Conservation (phyloP, 2,113 vertebrate genomes). For the Strix aluco region DNA sequence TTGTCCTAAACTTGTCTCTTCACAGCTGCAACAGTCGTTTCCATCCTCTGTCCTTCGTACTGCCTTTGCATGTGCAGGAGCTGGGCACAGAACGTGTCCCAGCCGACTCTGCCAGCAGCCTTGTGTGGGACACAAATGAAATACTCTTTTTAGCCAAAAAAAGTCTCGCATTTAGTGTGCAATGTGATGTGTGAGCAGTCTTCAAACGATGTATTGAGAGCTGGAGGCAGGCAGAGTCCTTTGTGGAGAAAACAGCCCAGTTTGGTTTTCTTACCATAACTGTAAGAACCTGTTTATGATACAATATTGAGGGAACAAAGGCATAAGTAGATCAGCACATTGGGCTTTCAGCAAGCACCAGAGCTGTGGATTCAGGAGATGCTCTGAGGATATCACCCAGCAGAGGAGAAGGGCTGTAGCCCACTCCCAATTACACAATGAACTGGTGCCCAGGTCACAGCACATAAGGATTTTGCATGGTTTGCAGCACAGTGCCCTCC, state of each 20-base stretch:
- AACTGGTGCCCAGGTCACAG: not conserved
- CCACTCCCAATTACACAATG: fast-evolving
- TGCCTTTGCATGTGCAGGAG: not conserved
- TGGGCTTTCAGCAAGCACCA: not conserved
- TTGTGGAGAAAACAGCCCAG: not conserved
- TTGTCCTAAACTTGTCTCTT: not conserved
- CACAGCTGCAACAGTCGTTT: not conserved
- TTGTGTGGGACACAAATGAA: not conserved
- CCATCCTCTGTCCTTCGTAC: not conserved
- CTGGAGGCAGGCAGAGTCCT: not conserved
- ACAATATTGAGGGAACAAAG: not conserved
- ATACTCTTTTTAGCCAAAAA: not conserved
- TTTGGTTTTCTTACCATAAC: not conserved
- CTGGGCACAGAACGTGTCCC: not conserved
- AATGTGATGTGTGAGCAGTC: not conserved
- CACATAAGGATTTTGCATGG: fast-evolving
- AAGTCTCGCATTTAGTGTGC: not conserved
- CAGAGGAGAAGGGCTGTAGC: not conserved
- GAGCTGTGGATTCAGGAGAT: not conserved
- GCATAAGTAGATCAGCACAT: fast-evolving
- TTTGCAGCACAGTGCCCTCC: not conserved
- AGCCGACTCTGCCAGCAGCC: not conserved
- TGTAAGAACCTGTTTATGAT: not conserved
- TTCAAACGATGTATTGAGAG: not conserved
- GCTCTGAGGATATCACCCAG: not conserved